These are phyloP conservation scores for Loripinus fragilis DNA, from an alignment of 2,888 invertebrate genomes.

Conservation along the genomic window DNA sequence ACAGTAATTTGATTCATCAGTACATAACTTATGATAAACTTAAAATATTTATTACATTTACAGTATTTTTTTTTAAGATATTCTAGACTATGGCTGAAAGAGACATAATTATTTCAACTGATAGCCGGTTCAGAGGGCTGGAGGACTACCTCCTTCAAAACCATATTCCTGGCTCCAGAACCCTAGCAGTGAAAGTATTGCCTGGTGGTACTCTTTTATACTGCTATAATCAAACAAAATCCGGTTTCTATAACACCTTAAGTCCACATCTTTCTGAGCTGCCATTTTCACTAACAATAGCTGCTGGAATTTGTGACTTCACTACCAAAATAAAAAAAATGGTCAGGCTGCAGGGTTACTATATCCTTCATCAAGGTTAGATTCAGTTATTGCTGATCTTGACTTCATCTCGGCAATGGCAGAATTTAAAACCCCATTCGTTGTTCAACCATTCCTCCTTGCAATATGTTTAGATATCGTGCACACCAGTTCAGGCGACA, in stretches of 20 bases:
- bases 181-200: not conserved
- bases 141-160: conserved; percentile 2
- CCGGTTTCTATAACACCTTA: not conserved
- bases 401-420: not conserved
- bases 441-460: not conserved
- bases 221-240: not conserved
- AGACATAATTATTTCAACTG: not conserved
- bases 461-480: not conserved
- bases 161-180: not conserved
- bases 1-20: no score
- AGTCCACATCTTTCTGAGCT: not conserved
- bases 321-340: not conserved
- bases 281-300: not conserved
- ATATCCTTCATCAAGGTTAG: not conserved
- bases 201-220: not conserved
- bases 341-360: not conserved
- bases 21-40: no score
- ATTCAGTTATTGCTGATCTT: not conserved
- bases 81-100: not conserved
- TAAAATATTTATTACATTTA: no score
- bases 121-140: not conserved
- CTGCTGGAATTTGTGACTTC: conserved; percentile 12
- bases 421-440: not conserved
- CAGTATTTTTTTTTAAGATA: no score
- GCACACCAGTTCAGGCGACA: not conserved